Evolutionary conservation across 2,797 vertebrate species (phyloP).

Genomic region (Acestrorhynchus altus): DNA sequence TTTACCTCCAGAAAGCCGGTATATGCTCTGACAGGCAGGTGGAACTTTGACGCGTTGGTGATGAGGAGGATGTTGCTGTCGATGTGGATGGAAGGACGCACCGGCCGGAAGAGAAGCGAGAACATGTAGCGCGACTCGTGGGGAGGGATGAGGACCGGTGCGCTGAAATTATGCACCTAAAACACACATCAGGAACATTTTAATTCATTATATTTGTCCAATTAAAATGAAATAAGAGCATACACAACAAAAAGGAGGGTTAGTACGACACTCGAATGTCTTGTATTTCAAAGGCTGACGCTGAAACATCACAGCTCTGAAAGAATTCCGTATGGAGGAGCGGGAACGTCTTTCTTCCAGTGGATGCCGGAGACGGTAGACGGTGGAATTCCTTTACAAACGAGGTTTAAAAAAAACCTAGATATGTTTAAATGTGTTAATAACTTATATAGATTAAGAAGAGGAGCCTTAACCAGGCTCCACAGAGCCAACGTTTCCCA

Average conservation of each 20-base stretch:
- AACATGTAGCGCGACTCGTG: slow-evolving; percentile 93
- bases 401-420: too few species aligned
- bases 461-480: not conserved
- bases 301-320: too few species aligned
- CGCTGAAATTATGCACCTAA: slow-evolving; percentile 94
- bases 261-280: too few species aligned
- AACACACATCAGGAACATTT: not conserved
- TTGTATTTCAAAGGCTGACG: too few species aligned
- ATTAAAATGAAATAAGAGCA: too few species aligned
- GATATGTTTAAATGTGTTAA: too few species aligned
- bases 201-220: too few species aligned
- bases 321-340: too few species aligned
- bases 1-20: slow-evolving; percentile 97
- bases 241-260: too few species aligned
- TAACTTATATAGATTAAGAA: not conserved
- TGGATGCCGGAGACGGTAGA: too few species aligned
- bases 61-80: slow-evolving; percentile 97
- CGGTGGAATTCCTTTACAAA: too few species aligned
- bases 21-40: slow-evolving; percentile 94
- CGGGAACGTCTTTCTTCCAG: too few species aligned
- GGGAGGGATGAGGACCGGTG: slow-evolving; percentile 88
- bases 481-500: not conserved
- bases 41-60: slow-evolving; percentile 98
- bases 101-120: slow-evolving; percentile 91
- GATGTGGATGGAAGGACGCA: slow-evolving; percentile 91